Conservation (phyloP, 2,888 invertebrate species). For the Holacanthella duospinosa region DNA sequence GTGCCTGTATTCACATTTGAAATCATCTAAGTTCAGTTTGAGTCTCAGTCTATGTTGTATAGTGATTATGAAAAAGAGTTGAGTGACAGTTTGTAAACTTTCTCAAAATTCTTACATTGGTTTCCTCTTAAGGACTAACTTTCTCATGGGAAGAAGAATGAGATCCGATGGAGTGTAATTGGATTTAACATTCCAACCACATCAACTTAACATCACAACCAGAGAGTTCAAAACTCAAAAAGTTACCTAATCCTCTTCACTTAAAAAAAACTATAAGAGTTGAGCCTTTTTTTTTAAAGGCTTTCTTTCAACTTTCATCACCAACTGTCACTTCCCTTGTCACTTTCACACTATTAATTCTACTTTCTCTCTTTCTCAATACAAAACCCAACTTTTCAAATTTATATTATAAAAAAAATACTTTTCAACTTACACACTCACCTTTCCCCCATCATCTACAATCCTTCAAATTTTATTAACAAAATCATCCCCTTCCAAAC, state of each 20-base stretch:
- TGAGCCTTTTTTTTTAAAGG: background rate
- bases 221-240: background rate
- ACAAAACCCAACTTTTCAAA: background rate
- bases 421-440: background rate
- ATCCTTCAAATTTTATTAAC: background rate
- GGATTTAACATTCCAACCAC: background rate
- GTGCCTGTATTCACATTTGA: background rate
- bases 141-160: background rate
- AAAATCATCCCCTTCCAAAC: too few species aligned
- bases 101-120: background rate
- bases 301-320: background rate
- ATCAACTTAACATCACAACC: slow-evolving; percentile 2
- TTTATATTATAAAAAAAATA: background rate
- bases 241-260: background rate
- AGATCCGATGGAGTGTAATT: background rate
- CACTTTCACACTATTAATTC: background rate
- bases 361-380: background rate
- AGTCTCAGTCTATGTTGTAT: too few species aligned
- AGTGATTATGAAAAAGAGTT: too few species aligned
- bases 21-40: too few species aligned
- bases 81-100: background rate
- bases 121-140: background rate
- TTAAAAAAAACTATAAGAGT: background rate
- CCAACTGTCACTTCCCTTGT: background rate
- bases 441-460: background rate